These are phyloP conservation scores for Pterocles orientalis DNA, from an alignment of 2,113 vertebrate species.

Conservation along the genomic window DNA sequence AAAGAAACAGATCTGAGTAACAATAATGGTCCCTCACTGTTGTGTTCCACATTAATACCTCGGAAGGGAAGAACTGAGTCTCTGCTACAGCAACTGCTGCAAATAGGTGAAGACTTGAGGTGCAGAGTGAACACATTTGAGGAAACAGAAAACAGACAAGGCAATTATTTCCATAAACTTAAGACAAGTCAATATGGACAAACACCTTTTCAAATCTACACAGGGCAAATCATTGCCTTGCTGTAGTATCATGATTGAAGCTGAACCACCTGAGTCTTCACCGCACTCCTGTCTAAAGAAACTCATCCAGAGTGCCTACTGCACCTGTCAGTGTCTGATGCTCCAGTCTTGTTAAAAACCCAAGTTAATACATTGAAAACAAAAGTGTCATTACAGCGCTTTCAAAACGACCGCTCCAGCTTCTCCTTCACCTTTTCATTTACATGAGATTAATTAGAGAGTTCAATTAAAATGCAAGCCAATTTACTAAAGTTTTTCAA, in stretches of 20 bases:
- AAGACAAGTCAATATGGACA: not conserved
- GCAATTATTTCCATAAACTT: not conserved
- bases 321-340: not conserved
- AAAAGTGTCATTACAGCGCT: not conserved
- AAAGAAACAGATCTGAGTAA: not conserved
- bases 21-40: not conserved
- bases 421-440: not conserved
- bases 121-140: not conserved
- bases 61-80: not conserved
- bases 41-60: not conserved
- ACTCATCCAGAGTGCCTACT: not conserved
- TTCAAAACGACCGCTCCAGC: not conserved
- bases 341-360: not conserved
- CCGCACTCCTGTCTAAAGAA: not conserved
- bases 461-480: not conserved
- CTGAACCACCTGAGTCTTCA: not conserved
- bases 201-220: not conserved
- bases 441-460: not conserved
- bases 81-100: not conserved
- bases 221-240: not conserved
- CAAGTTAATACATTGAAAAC: not conserved
- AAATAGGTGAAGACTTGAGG: not conserved
- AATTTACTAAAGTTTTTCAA: not conserved
- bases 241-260: not conserved
- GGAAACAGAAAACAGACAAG: not conserved